Conservation (phyloP, 2,797 vertebrate species). For the Synaphobranchus kaupii region DNA sequence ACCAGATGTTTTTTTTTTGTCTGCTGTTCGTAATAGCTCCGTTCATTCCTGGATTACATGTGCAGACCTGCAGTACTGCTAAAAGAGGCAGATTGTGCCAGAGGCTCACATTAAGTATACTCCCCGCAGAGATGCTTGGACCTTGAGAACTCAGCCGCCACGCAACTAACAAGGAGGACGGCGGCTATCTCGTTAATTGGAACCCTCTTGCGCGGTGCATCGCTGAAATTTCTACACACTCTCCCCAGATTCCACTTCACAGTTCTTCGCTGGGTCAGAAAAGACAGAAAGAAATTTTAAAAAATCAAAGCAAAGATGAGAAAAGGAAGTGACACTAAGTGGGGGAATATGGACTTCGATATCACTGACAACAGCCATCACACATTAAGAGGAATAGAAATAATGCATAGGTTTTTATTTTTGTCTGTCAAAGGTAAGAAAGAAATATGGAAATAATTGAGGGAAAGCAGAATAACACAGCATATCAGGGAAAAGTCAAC, state of each 20-base stretch:
- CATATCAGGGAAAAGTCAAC: neutral
- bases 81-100: neutral
- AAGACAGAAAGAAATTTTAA: neutral
- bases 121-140: slow-evolving; percentile 4
- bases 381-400: slow-evolving; percentile 7
- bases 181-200: slow-evolving; percentile 13
- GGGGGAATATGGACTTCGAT: neutral
- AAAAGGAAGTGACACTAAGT: neutral
- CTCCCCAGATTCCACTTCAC: neutral
- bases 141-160: neutral
- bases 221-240: neutral
- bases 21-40: neutral
- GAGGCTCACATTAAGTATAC: neutral
- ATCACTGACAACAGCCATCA: slow-evolving; percentile 7
- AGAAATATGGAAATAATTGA: neutral
- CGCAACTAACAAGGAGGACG: slow-evolving; percentile 8
- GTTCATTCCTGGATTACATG: neutral
- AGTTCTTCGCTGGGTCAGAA: slow-evolving; percentile 4
- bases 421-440: neutral
- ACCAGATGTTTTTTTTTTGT: neutral
- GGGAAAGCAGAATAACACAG: neutral
- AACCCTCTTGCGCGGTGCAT: neutral
- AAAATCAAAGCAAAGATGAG: neutral
- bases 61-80: neutral
- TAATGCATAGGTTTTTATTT: neutral